phyloP scores from a whole-genome alignment of 2,797 vertebrate genomes.

The Gambusia yucatana region DNA sequence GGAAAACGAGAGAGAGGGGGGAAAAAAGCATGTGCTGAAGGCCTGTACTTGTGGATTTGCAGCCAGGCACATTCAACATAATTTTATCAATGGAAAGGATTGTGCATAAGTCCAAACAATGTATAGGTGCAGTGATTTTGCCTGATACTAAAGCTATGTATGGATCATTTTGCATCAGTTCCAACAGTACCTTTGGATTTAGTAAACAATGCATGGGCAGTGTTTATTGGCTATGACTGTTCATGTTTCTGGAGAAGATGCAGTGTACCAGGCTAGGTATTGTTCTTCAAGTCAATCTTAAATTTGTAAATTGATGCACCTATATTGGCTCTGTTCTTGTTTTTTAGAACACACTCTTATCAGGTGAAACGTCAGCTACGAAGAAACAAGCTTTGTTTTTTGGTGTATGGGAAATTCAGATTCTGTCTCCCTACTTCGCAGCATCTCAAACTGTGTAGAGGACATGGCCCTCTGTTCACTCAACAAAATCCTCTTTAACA shows the following conservation, averaged over 20 bases:
- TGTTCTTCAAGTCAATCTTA: conserved; percentile 33
- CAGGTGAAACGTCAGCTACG: conserved; percentile 70
- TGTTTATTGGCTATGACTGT: conserved; percentile 48
- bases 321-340: conserved; percentile 53
- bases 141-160: conserved; percentile 71
- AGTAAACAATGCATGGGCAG: conserved; percentile 64
- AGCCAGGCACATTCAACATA: conserved; percentile 74
- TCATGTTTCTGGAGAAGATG: conserved; percentile 64
- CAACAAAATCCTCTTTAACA: conserved; percentile 68
- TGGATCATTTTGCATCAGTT: conserved; percentile 55
- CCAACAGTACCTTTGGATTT: conserved; percentile 63
- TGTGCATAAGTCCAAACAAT: conserved; percentile 81
- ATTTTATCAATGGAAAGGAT: conserved; percentile 86
- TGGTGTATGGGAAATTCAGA: conserved; percentile 62
- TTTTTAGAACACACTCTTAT: conserved; percentile 52
- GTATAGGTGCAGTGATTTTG: conserved; percentile 78
- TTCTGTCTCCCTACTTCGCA: conserved; percentile 53
- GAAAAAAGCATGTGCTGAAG: conserved; percentile 83
- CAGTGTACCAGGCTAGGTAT: conserved; percentile 49
- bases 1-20: conserved; percentile 87
- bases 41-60: conserved; percentile 81
- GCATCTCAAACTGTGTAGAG: conserved; percentile 75
- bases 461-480: conserved; percentile 69
- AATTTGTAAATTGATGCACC: conserved; percentile 38
- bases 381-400: conserved; percentile 76